Base-by-base conservation (phyloP, 2,888 invertebrate genomes). In the Tolmerus cingulatus region DNA sequence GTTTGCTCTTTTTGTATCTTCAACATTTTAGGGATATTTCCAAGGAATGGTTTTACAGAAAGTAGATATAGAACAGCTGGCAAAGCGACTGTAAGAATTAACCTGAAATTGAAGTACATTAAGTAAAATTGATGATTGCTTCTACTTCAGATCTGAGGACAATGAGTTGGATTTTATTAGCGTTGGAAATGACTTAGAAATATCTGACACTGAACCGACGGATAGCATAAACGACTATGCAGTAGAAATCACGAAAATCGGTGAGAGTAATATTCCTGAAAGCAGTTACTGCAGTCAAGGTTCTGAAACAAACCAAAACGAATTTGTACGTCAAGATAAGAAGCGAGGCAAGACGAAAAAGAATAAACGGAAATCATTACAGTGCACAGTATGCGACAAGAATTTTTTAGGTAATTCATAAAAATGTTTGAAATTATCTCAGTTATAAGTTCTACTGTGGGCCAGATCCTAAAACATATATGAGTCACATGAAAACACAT, bases 1-100 rank as follows among this genome's bases (percentile, higher is more conserved):
- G 14, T 16, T 16, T 16, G 9, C 16, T 46, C 14, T 14, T 81
- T 27, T 16, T 66, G 12, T 12, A 66, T 23, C 27, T 66, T 66
- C 9, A 9, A 37, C 16, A 51, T 81, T 55, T 30, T 27, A 81
- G 81, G 81, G 43, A 12, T 51, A 51, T 16, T 55, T 46, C 34
- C 51, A 77, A 51, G 43, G 27, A 27, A 43, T 51, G 87, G 89
- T 51, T 46, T 89, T n/a, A 76, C 87, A 23, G 87, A 89, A 76
- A 88, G 88, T 34, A 14, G 85, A 66, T 7, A 51, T 55, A 51
- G 55, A 27, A 16, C 81, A 34, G n/a, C n/a, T 81, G 23, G 55
- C 81, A 16, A 81, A 51, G 34, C n/a, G 51, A 8, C 34, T 81
- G 81, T 81, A 81, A 34, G 79, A 23, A 2, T 77, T 0, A n/a